Percentiles rank a stretch among this genome's conserved stretches.
Evolutionary conservation across 92 coral and sea anemone genomes (phyloP).

Genomic region (Epizoanthus illoricatus): DNA sequence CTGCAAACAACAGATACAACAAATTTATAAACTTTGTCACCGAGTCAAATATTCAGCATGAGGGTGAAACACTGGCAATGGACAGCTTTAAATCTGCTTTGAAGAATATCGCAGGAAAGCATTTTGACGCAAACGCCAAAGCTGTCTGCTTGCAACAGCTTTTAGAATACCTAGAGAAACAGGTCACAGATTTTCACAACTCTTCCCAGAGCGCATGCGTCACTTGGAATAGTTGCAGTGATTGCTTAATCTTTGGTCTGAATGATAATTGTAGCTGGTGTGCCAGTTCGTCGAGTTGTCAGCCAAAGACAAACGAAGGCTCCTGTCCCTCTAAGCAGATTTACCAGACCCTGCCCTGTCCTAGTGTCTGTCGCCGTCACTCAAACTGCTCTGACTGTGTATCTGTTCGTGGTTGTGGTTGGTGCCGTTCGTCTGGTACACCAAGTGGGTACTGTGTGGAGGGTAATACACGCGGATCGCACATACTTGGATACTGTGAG

Average conservation of each 20-base stretch:
- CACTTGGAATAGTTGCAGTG: conserved; percentile 42
- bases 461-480: conserved; percentile 30
- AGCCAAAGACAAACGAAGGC: neutral
- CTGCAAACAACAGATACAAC: conserved; percentile 22
- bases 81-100: neutral
- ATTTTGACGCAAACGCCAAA: neutral
- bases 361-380: conserved; percentile 24
- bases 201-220: conserved; percentile 25
- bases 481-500: conserved; percentile 24
- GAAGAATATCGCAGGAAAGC: neutral
- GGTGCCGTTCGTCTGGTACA: conserved; percentile 36
- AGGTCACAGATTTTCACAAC: neutral
- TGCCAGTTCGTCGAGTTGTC: conserved; percentile 35
- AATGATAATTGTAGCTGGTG: conserved; percentile 58
- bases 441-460: conserved; percentile 36
- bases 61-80: neutral
- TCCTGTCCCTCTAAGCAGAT: conserved; percentile 12
- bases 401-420: conserved; percentile 37
- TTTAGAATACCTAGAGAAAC: conserved; percentile 14
- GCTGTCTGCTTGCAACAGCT: conserved; percentile 35
- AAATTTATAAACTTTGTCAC: conserved; percentile 15
- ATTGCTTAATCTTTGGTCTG: conserved; percentile 44
- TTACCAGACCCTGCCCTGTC: conserved; percentile 27
- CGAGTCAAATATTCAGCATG: neutral
- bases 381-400: conserved; percentile 48